phyloP scores from a whole-genome alignment of 2,797 vertebrate species.

The Bothrops alternatus region DNA sequence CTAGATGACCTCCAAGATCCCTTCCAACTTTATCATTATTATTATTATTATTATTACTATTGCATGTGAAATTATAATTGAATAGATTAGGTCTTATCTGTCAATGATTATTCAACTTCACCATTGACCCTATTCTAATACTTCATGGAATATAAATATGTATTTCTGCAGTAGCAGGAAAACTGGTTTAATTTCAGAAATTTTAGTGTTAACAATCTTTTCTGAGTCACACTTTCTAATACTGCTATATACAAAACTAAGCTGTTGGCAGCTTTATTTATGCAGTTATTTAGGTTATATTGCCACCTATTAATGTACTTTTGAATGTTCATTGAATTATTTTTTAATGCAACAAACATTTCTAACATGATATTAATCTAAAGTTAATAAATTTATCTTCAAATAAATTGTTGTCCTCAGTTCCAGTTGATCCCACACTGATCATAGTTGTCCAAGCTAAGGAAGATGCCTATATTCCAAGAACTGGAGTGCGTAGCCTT shows the following conservation, averaged over 20 bases:
- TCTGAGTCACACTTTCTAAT: neutral
- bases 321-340: neutral
- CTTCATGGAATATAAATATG: neutral
- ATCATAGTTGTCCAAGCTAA: conserved; percentile 95
- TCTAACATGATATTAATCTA: neutral
- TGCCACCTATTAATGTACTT: neutral
- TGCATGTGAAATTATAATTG: neutral
- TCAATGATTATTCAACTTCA: neutral
- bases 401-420: conserved; percentile 62
- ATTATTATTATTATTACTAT: neutral
- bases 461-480: conserved; percentile 93
- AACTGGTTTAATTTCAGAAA: neutral
- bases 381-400: neutral
- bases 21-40: too few species aligned
- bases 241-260: neutral
- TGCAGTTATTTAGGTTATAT: neutral
- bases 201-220: neutral
- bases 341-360: neutral
- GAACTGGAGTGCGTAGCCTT: conserved; percentile 89
- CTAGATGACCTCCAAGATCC: too few species aligned
- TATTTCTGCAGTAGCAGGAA: neutral
- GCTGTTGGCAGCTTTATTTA: neutral
- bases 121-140: neutral
- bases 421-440: conserved; percentile 92
- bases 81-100: neutral